phyloP scores from a whole-genome alignment of 2,888 invertebrate genomes.

The Conchocele bisecta region DNA sequence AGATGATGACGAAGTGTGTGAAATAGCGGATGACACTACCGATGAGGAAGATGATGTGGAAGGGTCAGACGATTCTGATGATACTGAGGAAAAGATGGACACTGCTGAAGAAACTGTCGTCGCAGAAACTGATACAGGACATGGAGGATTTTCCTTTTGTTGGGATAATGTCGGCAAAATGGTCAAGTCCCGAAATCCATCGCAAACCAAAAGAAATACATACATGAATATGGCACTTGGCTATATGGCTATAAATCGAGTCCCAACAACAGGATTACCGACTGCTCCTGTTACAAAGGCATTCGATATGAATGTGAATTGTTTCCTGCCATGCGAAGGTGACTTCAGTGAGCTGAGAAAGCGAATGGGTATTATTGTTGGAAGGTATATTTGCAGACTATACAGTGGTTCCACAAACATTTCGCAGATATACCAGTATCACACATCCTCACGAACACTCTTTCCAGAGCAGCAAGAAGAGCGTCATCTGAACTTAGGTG shows the following conservation, averaged over 20 bases:
- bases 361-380: slow-evolving; percentile 33
- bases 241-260: slow-evolving; percentile 39
- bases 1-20: slow-evolving; percentile 3
- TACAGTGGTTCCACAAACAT: background rate
- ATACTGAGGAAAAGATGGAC: background rate
- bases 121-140: background rate
- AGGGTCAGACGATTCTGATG: background rate
- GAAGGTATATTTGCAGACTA: slow-evolving; percentile 7
- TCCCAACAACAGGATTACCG: background rate
- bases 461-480: slow-evolving; percentile 13
- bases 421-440: background rate
- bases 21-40: background rate
- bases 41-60: background rate
- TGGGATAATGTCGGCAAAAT: slow-evolving; percentile 52
- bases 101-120: background rate
- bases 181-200: slow-evolving; percentile 21
- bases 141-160: slow-evolving; percentile 24
- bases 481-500: slow-evolving; percentile 37
- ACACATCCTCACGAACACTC: slow-evolving; percentile 30
- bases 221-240: slow-evolving; percentile 49
- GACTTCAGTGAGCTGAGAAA: slow-evolving; percentile 5
- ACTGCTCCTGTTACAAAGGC: slow-evolving; percentile 9
- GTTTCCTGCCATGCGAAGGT: slow-evolving; percentile 9
- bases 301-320: slow-evolving; percentile 8
- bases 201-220: slow-evolving; percentile 3